Percentiles rank a stretch among this genome's conserved stretches.
Evolutionary conservation across 2,888 invertebrate genomes (phyloP).

Genomic region (Zeuzera pyrina): DNA sequence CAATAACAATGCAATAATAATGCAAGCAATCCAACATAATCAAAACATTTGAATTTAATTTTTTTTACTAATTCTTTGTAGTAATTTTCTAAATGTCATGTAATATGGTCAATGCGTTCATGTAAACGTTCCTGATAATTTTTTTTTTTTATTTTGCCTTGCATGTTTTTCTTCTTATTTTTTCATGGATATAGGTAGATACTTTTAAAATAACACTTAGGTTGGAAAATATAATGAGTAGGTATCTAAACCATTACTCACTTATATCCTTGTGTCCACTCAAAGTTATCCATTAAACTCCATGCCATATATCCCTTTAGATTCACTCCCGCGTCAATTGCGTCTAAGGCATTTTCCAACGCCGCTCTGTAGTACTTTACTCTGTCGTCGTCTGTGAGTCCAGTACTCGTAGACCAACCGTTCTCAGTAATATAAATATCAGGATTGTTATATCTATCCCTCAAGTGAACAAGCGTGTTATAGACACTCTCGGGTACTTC

Average conservation of each 20-base stretch:
- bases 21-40: too few relatives aligned
- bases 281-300: conserved; percentile 76
- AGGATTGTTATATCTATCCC: conserved; percentile 59
- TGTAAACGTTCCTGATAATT: too few relatives aligned
- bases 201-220: background rate
- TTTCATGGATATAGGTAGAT: too few relatives aligned
- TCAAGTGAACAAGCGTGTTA: conserved; percentile 61
- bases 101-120: too few relatives aligned
- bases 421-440: conserved; percentile 72
- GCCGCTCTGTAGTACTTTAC: conserved; percentile 42
- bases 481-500: conserved; percentile 70
- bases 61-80: too few relatives aligned
- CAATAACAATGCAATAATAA: too few relatives aligned
- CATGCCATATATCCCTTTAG: conserved; percentile 69
- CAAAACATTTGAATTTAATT: too few relatives aligned
- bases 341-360: conserved; percentile 46
- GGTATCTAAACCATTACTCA: conserved; percentile 27
- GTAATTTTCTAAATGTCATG: too few relatives aligned
- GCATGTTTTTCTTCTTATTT: too few relatives aligned
- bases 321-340: conserved; percentile 52
- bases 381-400: conserved; percentile 48
- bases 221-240: background rate
- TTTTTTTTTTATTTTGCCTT: too few relatives aligned
- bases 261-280: conserved; percentile 71
- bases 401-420: conserved; percentile 37